Base-by-base conservation (phyloP, 2,113 vertebrate genomes). In the Myocastor coypus region DNA sequence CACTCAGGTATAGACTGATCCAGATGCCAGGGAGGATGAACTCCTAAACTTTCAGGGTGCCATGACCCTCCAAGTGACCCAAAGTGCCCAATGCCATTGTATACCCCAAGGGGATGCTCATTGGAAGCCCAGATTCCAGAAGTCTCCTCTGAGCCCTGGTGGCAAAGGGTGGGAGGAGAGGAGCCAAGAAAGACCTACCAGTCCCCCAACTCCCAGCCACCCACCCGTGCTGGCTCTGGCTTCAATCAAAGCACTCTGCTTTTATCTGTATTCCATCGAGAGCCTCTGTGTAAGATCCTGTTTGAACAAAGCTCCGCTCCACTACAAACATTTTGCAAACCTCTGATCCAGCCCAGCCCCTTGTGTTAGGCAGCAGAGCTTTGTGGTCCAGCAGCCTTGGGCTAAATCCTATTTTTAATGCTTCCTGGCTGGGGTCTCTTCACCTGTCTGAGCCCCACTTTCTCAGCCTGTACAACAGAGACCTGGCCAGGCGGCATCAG, bases 251-350 rank as follows among this genome's bases (percentile, higher is more conserved):
- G 28, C 40, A 19, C 75, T 81, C 75, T 1, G n/a, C 97, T 98
- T 96, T 97, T 9, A 96, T 95, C 91, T 87, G 61, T 13, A 59
- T 37, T 92, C 95, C n/a, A 2, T 0, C 26, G 95, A 94, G 95
- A 94, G 69, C 34, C 30, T 85, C 87, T 5, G 2, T 20, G 83
- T 68, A 83, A 64, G 84, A 26, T 40, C 94, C 63, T 93, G 87
- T 96, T 94, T 94, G 97, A 98, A 96, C 94, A 95, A 95, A 97
- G 94, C 95, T 57, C 78, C 59, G 42, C 92, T 96, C 69, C 28
- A 94, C 96, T 93, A 92, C 96, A 96, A 95, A 97, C 96, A 96
- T 82, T 95, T 94, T 94, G 63, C 92, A 90, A 80, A 92, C 96
- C 96, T 96, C 93, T 95, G 96, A 97, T 96, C 92, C 64, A 52